Base-by-base conservation (phyloP, 2,113 vertebrate species). In the Proteles cristata region DNA sequence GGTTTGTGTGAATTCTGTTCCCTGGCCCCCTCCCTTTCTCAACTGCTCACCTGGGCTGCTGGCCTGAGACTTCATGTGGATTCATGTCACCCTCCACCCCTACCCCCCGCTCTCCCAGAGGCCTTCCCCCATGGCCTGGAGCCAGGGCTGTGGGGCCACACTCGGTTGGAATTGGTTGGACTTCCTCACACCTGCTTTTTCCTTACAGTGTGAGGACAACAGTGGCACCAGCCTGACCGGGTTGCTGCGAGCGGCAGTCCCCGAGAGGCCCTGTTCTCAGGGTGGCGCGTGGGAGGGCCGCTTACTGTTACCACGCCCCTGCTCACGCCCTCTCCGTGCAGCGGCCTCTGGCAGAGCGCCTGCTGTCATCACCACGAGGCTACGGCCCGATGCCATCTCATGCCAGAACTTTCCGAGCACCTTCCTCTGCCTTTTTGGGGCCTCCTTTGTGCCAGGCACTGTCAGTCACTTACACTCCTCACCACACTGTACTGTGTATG, bases 201-300 rank as follows among this genome's bases (percentile, higher is more conserved):
- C 45, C 45, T 74, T 17, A 77, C 26, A 28, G 43, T 26, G 2
- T n/a, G 15, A 11, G 33, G 35, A 23, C 43, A 9, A 26, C 4
- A 17, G 43, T 17, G 74, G 21, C 21, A 61, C 58, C 58, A 61
- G 8, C 58, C 23, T 61, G 58, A 35, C 17, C 48, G 39, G 45
- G 73, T 43, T 31, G 2, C 12, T 12, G 11, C 23, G 2, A 48
- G 11, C n/a, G 23, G 21, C 23, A 53, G 8, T 17, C 26, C 68
- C 21, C 1, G 0, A 1, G 23, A 23, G 58, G 43, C 55, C 11
- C 87, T 6, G 5, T 50, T 50, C 50, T 50, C 50, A 11, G 16
- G 1, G 31, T 12, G 7, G 69, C 68, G 1, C 0, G 4, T 7
- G 26, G 19, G 23, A 9, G 35, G n/a, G 21, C 16, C 68, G 26